Evolutionary conservation across 1,140 invertebrate species (phyloP).

Genomic region (Drosophila suzukii): DNA sequence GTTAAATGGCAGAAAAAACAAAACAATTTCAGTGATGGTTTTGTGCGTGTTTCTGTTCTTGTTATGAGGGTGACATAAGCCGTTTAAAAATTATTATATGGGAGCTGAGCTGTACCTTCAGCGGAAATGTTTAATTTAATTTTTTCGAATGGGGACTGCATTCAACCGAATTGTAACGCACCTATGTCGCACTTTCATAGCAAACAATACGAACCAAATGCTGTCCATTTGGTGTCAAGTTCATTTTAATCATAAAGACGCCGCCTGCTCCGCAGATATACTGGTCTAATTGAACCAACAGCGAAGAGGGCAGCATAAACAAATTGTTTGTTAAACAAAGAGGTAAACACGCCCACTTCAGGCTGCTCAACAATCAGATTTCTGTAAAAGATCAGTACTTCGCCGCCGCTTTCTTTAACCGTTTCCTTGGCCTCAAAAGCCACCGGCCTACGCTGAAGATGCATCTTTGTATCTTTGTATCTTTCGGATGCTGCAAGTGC

Average conservation of each 20-base stretch:
- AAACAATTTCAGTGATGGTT: constrained; percentile 18
- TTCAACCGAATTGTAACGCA: constrained; percentile 48
- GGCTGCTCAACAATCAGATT: constrained; percentile 25
- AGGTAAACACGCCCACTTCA: constrained; percentile 44
- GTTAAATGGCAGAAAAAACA: constrained; percentile 15
- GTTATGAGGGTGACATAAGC: constrained; percentile 55
- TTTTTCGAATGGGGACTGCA: constrained; percentile 21
- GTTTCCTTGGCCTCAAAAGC: constrained; percentile 19
- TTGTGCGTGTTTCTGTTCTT: constrained; percentile 28
- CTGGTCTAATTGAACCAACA: constrained; percentile 37
- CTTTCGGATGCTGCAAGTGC: constrained; percentile 35
- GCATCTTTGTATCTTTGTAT: constrained; percentile 15
- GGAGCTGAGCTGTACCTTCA: constrained; percentile 11
- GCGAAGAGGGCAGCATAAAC: constrained; percentile 39
- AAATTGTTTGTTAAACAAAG: constrained; percentile 77
- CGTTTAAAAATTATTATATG: constrained; percentile 37
- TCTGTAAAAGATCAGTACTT: constrained; percentile 36
- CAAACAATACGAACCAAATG: constrained; percentile 12
- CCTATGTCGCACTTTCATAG: constrained; percentile 64
- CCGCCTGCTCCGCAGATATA: constrained; percentile 22
- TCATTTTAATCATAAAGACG: constrained; percentile 72
- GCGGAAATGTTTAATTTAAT: constrained; percentile 71
- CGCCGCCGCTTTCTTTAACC: constrained; percentile 15
- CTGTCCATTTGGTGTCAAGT: constrained; percentile 77
- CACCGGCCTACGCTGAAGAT: constrained; percentile 56